Evolutionary conservation across 2,113 vertebrate genomes (phyloP), one percentile per base, ranked within the genome.

Genomic region (Toxostoma redivivum): DNA sequence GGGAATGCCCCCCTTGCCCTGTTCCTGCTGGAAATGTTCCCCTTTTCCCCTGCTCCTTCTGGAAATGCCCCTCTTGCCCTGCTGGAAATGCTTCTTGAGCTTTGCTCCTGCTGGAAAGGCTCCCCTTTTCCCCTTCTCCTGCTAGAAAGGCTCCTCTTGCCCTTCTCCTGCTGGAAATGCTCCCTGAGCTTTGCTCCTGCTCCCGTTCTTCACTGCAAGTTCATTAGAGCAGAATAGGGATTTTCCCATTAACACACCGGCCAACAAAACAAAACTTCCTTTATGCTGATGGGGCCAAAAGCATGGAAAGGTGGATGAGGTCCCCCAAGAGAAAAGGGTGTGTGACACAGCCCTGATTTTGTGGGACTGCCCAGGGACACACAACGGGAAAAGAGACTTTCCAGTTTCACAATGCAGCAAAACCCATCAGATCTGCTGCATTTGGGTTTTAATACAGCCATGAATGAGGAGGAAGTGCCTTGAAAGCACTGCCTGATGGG

Each of bases 301-400:
- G 58, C 18, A 1, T 5, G 9, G 83, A 27, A 42, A 89, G 12
- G 13, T 24, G 33, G 33, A 9, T 35, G 15, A 60, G 57, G 38
- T 16, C 10, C 58, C 11, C 2, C 7, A 7, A 13, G 19, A n/a
- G 48, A 28, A 35, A 18, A 22, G 27, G 51, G 6, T 2, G 2
- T 4, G 5, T 33, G 71, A 2, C 58, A 18, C 6, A 37, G 47
- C 51, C 60, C 33, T 1, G 0, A 17, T 28, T 10, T 3, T 9
- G 22, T 54, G 42, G n/a, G 35, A 1, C 25, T 17, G 22, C 51
- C 37, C 60, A 4, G 8, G 7, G 7, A 35, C 42, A 35, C 35
- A 15, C 51, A 16, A 16, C 10, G 61, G 33, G 37, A 23, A 56
- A 37, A 2, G 3, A 21, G 27, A 11, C 10, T 40, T 56, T 84